phyloP scores from a whole-genome alignment of 1,140 invertebrate species.

The Drosophila oshimai region DNA sequence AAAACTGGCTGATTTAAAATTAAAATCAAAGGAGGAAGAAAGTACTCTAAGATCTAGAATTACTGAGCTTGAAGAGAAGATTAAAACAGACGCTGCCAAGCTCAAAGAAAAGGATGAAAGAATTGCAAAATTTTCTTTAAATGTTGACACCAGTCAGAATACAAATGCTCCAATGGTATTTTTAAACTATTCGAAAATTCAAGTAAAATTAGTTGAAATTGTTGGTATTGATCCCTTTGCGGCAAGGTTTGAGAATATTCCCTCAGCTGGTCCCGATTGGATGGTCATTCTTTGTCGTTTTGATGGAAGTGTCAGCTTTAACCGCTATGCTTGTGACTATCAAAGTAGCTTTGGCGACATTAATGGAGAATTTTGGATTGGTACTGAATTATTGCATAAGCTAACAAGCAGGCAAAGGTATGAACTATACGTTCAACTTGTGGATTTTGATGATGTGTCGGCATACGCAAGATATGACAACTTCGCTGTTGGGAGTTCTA shows the following conservation, averaged over 20 bases:
- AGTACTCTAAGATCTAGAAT: neutral
- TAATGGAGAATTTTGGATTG: neutral
- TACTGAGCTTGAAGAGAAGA: neutral
- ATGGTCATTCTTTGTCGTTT: neutral
- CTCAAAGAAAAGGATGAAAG: neutral
- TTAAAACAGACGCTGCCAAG: no score
- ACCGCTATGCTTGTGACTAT: fast-evolving
- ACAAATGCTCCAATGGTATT: neutral
- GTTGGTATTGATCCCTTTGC: no score
- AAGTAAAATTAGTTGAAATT: neutral
- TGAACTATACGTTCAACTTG: neutral
- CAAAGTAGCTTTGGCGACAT: neutral
- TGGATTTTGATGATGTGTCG: neutral
- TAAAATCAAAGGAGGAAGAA: neutral
- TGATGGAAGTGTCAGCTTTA: neutral
- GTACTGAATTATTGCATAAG: neutral
- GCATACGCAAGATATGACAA: neutral
- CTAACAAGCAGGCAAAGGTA: neutral
- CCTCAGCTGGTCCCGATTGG: neutral
- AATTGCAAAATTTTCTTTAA: neutral
- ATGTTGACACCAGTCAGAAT: neutral
- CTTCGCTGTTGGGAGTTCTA: neutral
- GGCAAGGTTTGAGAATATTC: neutral
- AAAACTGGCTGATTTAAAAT: no score
- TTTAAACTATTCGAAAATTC: neutral